A percentile compares a stretch with the other conserved stretches of the same genome.
These are phyloP conservation scores for Progne subis DNA, from an alignment of 2,113 vertebrate genomes.

Conservation along the genomic window DNA sequence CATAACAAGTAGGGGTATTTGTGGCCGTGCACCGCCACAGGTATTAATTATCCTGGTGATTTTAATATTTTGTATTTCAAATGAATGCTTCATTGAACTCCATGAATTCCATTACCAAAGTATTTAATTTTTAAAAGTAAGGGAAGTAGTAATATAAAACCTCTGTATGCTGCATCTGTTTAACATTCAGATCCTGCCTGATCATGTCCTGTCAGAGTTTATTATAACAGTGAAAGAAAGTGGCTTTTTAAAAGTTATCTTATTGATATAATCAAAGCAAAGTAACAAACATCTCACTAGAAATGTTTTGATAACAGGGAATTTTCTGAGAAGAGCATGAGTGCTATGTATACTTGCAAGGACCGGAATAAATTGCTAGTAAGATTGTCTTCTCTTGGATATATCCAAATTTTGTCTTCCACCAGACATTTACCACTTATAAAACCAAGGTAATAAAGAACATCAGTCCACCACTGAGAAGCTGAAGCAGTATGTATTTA, in stretches of 20 bases:
- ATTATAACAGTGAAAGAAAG: neutral
- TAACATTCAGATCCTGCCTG: neutral
- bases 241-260: neutral
- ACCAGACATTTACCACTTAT: neutral
- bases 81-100: neutral
- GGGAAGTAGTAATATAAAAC: neutral
- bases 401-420: neutral
- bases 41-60: neutral
- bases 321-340: neutral
- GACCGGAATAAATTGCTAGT: neutral
- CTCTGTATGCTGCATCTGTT: neutral
- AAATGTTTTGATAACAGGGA: neutral
- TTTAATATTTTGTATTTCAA: constrained; percentile 11
- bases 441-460: neutral
- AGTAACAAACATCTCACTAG: neutral
- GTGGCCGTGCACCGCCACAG: too few species aligned
- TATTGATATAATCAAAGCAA: neutral
- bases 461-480: neutral
- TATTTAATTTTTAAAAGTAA: constrained; percentile 4
- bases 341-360: neutral
- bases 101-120: neutral
- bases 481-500: neutral
- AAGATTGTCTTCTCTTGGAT: neutral
- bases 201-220: neutral
- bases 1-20: neutral